phyloP scores from a whole-genome alignment of 2,113 vertebrate species.

The Tachysurus vachellii region DNA sequence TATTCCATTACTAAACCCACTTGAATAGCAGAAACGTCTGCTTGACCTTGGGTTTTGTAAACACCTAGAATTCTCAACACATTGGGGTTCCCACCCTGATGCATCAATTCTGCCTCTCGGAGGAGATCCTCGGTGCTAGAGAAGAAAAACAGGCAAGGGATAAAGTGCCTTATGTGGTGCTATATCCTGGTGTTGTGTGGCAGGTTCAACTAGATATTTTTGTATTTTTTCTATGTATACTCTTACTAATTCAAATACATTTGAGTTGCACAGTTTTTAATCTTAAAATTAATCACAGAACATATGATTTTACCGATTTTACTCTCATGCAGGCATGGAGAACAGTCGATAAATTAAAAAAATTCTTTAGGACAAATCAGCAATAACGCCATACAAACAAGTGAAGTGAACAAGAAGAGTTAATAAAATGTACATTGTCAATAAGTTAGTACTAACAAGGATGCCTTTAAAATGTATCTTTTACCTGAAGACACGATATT shows the following conservation, averaged over 20 bases:
- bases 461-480: no score
- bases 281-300: no score
- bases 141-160: background rate
- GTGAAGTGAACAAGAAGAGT: no score
- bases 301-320: background rate
- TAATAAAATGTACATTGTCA: no score
- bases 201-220: background rate
- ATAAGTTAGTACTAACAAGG: no score
- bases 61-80: conserved; percentile 67
- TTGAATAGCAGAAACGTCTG: accelerated
- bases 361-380: no score
- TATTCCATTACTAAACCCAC: conserved; percentile 79
- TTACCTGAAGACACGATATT: no score
- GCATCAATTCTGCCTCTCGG: conserved; percentile 67
- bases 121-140: conserved; percentile 45
- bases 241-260: background rate
- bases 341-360: no score
- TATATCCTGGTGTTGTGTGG: background rate
- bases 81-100: conserved; percentile 57
- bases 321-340: no score
- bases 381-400: no score
- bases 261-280: background rate
- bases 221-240: background rate
- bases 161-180: background rate
- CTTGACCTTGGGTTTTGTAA: conserved; percentile 50